Evolutionary conservation across 2,113 vertebrate genomes (phyloP).

Genomic region (Beaufortia kweichowensis): DNA sequence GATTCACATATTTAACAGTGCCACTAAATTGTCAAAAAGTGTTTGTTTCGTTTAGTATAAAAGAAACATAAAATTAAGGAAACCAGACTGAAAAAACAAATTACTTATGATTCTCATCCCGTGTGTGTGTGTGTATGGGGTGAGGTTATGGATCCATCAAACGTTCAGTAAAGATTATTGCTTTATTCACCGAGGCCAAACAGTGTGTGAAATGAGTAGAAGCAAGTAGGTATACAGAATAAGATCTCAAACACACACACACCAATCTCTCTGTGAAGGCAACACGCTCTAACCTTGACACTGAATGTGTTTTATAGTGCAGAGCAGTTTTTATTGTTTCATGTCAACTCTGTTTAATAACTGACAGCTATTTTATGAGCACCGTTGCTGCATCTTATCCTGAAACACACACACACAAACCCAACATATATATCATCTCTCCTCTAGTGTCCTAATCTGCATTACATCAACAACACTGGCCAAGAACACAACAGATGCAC

Average conservation of each 20-base stretch:
- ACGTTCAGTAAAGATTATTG: conserved; percentile 47
- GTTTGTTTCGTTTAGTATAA: neutral
- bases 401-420: neutral
- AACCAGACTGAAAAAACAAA: neutral
- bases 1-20: neutral
- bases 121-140: conserved; percentile 23
- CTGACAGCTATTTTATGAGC: conserved; percentile 19
- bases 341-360: conserved; percentile 21
- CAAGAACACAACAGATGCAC: too few relatives aligned
- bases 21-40: neutral
- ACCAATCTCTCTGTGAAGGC: conserved; percentile 1
- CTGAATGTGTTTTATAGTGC: conserved; percentile 27
- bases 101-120: neutral
- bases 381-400: neutral
- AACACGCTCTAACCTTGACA: conserved; percentile 24
- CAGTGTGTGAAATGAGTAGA: conserved; percentile 46
- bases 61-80: neutral
- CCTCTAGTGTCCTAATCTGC: neutral
- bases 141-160: conserved; percentile 38
- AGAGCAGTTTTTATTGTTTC: conserved; percentile 31
- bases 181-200: conserved; percentile 39
- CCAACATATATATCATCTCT: conserved; percentile 2
- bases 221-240: conserved; percentile 38
- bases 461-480: too few relatives aligned
- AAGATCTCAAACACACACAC: neutral